phyloP scores from a whole-genome alignment of 2,797 vertebrate species.

The Pangasius sanitwongsei region DNA sequence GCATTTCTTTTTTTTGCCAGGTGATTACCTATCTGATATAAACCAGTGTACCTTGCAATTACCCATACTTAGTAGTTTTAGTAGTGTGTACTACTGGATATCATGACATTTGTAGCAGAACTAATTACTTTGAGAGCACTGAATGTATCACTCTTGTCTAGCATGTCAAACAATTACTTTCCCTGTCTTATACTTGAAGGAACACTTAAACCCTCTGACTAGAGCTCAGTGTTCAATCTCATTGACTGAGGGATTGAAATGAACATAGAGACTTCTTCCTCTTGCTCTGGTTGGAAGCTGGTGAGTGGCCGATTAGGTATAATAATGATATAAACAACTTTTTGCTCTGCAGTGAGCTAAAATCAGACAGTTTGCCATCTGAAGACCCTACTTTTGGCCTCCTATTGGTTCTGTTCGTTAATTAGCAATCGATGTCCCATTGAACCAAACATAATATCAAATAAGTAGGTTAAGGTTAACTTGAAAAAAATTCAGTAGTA shows the following conservation, averaged over 20 bases:
- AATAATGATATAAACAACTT: neutral
- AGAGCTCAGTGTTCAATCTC: neutral
- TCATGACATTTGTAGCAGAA: neutral
- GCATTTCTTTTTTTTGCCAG: neutral
- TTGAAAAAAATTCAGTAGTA: neutral
- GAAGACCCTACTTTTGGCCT: neutral
- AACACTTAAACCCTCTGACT: neutral
- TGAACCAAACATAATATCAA: neutral
- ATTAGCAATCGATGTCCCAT: neutral
- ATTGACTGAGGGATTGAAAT: neutral
- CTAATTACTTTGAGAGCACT: neutral
- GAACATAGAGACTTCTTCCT: neutral
- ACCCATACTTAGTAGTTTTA: neutral
- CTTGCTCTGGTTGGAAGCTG: neutral
- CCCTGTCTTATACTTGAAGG: neutral
- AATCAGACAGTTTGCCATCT: neutral
- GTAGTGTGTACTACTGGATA: no score
- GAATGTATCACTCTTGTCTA: neutral
- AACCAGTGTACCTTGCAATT: neutral
- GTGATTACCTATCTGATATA: neutral
- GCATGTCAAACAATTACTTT: neutral
- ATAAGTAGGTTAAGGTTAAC: neutral
- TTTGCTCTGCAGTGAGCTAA: neutral
- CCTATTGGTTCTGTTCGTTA: neutral
- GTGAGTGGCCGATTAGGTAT: neutral